Evolutionary conservation across 2,113 vertebrate genomes (phyloP).

Genomic region (Melierax canorus): DNA sequence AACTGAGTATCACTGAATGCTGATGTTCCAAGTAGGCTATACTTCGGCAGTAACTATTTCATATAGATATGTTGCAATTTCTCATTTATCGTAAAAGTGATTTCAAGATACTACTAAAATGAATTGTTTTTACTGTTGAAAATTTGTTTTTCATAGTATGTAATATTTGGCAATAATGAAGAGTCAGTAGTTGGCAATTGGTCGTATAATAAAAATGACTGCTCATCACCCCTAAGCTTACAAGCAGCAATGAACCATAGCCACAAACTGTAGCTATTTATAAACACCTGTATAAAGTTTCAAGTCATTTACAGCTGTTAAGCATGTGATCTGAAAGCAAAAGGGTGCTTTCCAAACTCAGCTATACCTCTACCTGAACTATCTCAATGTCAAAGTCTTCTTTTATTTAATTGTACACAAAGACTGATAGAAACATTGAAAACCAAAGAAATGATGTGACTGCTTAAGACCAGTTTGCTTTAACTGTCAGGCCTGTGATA

Average conservation of each 20-base stretch:
- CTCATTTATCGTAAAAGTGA: neutral
- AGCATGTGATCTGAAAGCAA: neutral
- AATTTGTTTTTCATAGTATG: neutral
- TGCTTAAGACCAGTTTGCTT: neutral
- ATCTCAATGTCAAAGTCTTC: neutral
- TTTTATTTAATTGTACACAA: neutral
- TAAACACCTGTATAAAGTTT: neutral
- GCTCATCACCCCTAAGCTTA: neutral
- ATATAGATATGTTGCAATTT: neutral
- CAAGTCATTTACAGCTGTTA: neutral
- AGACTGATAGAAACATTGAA: neutral
- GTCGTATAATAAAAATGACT: neutral
- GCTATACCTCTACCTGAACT: neutral
- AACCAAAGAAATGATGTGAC: neutral
- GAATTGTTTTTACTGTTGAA: neutral
- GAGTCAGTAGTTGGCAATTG: neutral
- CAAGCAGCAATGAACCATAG: neutral
- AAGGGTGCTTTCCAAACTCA: neutral
- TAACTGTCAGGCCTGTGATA: neutral
- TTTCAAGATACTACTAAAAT: neutral
- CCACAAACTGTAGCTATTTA: neutral
- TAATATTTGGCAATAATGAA: neutral
- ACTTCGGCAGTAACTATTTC: neutral
- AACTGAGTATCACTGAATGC: neutral
- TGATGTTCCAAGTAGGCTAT: neutral